These are phyloP conservation scores for Lithobates sylvaticus DNA, from an alignment of 2,797 vertebrate genomes.

Conservation along the genomic window DNA sequence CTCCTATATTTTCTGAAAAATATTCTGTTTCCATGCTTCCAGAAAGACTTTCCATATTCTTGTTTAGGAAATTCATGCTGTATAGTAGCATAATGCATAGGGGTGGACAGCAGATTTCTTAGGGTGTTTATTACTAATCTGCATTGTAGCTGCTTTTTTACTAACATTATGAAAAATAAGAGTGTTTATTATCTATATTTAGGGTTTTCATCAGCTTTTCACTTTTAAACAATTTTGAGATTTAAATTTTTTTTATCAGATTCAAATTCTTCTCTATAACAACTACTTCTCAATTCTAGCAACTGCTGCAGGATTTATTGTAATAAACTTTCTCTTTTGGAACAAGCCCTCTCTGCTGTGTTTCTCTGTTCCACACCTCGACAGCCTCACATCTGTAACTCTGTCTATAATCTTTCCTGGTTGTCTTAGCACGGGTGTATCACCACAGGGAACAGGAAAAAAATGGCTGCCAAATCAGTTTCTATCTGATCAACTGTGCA, in stretches of 20 bases:
- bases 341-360: background rate
- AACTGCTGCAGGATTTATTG: background rate
- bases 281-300: too few species aligned
- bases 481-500: slow-evolving; percentile 51
- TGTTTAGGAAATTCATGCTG: too few species aligned
- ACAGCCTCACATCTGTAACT: slow-evolving; percentile 22
- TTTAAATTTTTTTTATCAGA: too few species aligned
- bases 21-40: too few species aligned
- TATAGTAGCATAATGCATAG: too few species aligned
- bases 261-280: too few species aligned
- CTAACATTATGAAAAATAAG: too few species aligned
- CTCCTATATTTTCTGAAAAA: too few species aligned
- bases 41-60: too few species aligned
- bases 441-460: slow-evolving; percentile 42
- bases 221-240: too few species aligned
- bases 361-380: slow-evolving; percentile 19
- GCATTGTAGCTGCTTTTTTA: background rate
- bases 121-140: too few species aligned
- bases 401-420: slow-evolving; percentile 25
- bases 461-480: slow-evolving; percentile 51
- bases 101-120: too few species aligned
- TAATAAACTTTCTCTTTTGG: background rate
- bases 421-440: slow-evolving; percentile 24
- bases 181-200: background rate
- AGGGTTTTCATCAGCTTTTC: background rate